Conservation (phyloP, 2,113 vertebrate species). For the Gnathonemus longibarbis region DNA sequence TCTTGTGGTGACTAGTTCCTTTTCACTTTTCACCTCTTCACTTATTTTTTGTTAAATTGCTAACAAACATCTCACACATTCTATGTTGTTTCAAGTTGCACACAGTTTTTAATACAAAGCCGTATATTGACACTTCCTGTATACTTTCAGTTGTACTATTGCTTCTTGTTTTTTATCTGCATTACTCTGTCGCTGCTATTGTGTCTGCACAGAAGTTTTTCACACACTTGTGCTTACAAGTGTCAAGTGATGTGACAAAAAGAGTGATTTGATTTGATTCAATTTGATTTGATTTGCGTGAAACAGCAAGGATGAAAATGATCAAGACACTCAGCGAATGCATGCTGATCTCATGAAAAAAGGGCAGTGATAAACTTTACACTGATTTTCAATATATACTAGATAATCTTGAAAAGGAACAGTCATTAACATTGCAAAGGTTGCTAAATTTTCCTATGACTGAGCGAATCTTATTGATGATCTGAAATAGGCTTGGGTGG, state of each 20-base stretch:
- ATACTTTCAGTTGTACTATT: not conserved
- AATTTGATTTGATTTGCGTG: not conserved
- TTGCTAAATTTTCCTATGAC: not conserved
- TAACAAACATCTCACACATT: not conserved
- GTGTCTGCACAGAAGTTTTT: not conserved
- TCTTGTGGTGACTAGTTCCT: not conserved
- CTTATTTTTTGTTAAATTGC: not conserved
- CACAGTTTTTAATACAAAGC: not conserved
- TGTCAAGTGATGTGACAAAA: not conserved
- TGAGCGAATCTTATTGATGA: not conserved
- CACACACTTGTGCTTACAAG: not conserved
- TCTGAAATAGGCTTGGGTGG: not conserved
- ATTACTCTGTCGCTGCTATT: not conserved
- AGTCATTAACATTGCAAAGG: not conserved
- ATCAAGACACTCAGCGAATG: not conserved
- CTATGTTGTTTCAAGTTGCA: not conserved
- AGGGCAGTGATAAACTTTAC: not conserved
- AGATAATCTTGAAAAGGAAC: not conserved
- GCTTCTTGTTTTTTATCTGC: not conserved
- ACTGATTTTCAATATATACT: not conserved
- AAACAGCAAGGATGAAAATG: not conserved
- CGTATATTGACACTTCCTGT: not conserved
- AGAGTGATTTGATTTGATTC: not conserved
- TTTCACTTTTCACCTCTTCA: not conserved
- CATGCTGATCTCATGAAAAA: not conserved